Conservation (phyloP, 53 echinoderm and acorn worm genomes). For the Echinarachnius parma region DNA sequence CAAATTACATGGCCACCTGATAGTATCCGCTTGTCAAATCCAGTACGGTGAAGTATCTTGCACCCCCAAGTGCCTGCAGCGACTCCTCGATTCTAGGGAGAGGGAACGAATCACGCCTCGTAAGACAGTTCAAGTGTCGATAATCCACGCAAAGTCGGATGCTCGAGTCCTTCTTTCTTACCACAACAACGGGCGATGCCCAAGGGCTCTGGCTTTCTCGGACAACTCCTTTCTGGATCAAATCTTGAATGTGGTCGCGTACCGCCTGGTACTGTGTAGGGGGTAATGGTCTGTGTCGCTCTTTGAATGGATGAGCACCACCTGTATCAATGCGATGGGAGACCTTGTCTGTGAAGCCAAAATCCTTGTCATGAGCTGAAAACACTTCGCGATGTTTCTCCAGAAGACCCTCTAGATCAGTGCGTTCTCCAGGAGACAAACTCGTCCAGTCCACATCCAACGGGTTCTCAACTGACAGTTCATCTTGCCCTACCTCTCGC, state of each 20-base stretch:
- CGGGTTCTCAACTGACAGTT: no score
- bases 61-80: constrained; percentile 27
- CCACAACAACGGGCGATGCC: constrained; percentile 47
- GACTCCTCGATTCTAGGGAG: constrained; percentile 43
- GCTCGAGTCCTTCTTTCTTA: constrained; percentile 28
- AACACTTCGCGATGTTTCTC: no score
- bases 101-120: constrained; percentile 32
- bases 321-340: constrained; percentile 34
- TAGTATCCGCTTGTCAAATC: constrained; percentile 32
- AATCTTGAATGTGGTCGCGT: constrained; percentile 23
- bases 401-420: no score
- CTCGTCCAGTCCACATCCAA: no score
- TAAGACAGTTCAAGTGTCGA: constrained; percentile 16
- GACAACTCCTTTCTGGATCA: constrained; percentile 27
- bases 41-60: constrained; percentile 12
- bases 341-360: constrained; percentile 41
- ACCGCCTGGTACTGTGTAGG: constrained; percentile 40
- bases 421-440: no score
- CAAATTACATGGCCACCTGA: constrained; percentile 28
- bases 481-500: no score
- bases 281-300: constrained; percentile 50
- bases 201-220: constrained; percentile 33
- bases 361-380: no score
- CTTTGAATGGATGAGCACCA: constrained; percentile 8
- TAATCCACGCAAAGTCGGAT: constrained; percentile 26